phyloP scores from a whole-genome alignment of 2,888 invertebrate genomes.

The Drosophila pegasa region DNA sequence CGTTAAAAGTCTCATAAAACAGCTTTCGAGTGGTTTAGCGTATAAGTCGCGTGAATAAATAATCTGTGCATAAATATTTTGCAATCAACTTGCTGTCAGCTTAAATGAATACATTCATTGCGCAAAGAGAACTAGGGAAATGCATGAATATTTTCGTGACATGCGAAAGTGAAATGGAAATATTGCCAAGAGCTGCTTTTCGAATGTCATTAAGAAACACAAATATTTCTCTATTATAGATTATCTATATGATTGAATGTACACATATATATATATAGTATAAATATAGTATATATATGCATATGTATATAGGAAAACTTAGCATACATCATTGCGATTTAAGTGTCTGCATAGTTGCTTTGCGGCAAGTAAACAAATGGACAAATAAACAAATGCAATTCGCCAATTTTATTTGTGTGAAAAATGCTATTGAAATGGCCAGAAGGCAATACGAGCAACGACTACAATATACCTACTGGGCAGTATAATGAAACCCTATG shows the following conservation, averaged over 20 bases:
- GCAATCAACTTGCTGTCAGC: conserved; percentile 60
- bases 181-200: conserved; percentile 29
- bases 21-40: conserved; percentile 30
- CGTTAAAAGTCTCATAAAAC: conserved; percentile 14
- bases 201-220: conserved; percentile 46
- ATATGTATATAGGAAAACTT: conserved; percentile 21
- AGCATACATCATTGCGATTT: conserved; percentile 59
- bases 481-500: no score
- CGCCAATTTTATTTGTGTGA: conserved; percentile 49
- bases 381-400: conserved; percentile 61
- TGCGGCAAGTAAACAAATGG: conserved; percentile 61
- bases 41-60: conserved; percentile 49
- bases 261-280: conserved; percentile 10
- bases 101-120: conserved; percentile 60
- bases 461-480: conserved; percentile 6
- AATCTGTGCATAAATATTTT: conserved; percentile 44
- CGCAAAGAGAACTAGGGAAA: conserved; percentile 35
- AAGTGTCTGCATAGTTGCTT: conserved; percentile 65
- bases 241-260: conserved; percentile 9
- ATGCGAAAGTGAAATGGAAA: conserved; percentile 34
- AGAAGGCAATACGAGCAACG: background rate
- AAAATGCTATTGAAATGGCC: conserved; percentile 55
- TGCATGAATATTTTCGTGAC: conserved; percentile 39
- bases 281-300: conserved; percentile 11
- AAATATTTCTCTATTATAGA: conserved; percentile 25